phyloP scores from a whole-genome alignment of 2,888 invertebrate species.

The Gymnocheta viridis region DNA sequence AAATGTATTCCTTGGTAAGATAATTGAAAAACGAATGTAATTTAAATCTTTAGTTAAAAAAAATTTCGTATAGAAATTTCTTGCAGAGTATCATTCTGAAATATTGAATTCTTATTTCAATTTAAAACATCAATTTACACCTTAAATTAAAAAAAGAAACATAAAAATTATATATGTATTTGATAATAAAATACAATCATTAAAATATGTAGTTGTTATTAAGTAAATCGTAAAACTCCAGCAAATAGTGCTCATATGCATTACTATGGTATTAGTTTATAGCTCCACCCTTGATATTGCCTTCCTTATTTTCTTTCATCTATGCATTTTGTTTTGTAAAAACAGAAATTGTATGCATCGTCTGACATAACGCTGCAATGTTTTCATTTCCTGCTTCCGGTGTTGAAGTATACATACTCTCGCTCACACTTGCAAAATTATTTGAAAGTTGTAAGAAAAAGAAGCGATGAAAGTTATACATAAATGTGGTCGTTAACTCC shows the following conservation, averaged over 20 bases:
- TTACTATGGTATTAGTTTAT: slow-evolving; percentile 22
- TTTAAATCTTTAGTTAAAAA: too few species aligned
- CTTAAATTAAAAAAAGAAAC: background rate
- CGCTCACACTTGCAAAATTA: slow-evolving; percentile 26
- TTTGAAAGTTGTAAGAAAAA: slow-evolving; percentile 45
- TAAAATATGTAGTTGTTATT: slow-evolving; percentile 40
- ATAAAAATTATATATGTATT: background rate
- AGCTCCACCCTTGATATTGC: slow-evolving; percentile 66
- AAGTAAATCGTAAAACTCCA: slow-evolving; percentile 41
- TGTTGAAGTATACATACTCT: slow-evolving; percentile 23
- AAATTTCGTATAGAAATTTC: too few species aligned
- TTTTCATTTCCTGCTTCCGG: slow-evolving; percentile 66
- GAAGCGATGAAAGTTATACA: slow-evolving; percentile 59
- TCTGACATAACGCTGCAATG: slow-evolving; percentile 21
- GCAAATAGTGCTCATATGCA: slow-evolving; percentile 22
- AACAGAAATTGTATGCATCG: slow-evolving; percentile 14
- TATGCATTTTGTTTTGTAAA: slow-evolving; percentile 3
- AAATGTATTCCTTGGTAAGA: too few species aligned
- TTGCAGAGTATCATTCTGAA: too few species aligned
- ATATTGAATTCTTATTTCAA: slow-evolving; percentile 34
- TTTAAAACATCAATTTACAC: slow-evolving; percentile 44
- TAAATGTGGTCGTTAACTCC: slow-evolving; percentile 69
- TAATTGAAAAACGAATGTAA: too few species aligned
- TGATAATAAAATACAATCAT: slow-evolving; percentile 24
- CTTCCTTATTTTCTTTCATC: background rate